phyloP scores from a whole-genome alignment of 2,113 vertebrate genomes.

The Rhinolophus ferrumequinum region DNA sequence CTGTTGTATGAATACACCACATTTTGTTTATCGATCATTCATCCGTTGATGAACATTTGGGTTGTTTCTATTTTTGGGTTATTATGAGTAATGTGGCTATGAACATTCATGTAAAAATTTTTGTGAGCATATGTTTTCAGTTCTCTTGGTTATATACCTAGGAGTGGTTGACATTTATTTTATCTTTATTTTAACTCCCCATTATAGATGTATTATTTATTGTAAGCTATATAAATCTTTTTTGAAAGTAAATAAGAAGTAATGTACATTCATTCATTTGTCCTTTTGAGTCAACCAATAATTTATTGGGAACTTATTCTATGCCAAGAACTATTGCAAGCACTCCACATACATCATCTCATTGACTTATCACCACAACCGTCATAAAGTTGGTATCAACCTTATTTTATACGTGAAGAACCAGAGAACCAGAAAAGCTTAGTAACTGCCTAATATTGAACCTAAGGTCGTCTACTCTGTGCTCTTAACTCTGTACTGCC shows the following conservation, averaged over 20 bases:
- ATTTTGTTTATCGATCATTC: background rate
- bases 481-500: background rate
- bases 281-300: background rate
- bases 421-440: background rate
- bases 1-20: background rate
- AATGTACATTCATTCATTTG: background rate
- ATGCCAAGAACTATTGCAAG: background rate
- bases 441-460: background rate
- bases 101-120: background rate
- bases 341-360: background rate
- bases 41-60: background rate
- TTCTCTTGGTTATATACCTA: background rate
- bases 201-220: background rate
- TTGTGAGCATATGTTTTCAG: background rate
- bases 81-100: background rate
- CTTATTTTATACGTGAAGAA: background rate
- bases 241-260: background rate
- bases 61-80: background rate
- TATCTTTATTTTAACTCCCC: slow-evolving; percentile 18
- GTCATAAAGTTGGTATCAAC: background rate
- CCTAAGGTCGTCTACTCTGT: background rate
- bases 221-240: background rate
- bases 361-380: background rate
- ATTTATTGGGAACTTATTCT: background rate
- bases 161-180: background rate